phyloP scores from a whole-genome alignment of 2,113 vertebrate genomes.

The Colius striatus region DNA sequence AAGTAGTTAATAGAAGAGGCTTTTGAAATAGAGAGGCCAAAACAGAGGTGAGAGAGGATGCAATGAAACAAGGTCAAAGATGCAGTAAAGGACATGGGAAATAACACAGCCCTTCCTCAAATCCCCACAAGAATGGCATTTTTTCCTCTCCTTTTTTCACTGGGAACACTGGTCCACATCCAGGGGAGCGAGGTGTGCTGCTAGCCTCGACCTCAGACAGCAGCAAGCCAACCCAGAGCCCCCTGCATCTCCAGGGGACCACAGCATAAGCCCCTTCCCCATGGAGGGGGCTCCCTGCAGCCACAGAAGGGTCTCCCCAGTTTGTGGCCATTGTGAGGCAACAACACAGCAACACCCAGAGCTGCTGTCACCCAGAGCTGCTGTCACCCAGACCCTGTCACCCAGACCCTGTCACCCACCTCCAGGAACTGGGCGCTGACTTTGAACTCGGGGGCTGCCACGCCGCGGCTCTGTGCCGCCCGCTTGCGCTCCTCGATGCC shows the following conservation, averaged over 20 bases:
- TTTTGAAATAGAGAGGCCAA: not conserved
- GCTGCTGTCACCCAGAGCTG: rapidly evolving
- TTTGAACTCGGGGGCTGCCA: constrained; percentile 90
- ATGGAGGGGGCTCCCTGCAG: not conserved
- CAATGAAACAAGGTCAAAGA: not conserved
- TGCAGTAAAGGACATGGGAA: not conserved
- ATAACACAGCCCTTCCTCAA: not conserved
- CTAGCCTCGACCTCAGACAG: not conserved
- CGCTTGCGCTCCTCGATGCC: constrained; percentile 84
- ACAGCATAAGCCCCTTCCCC: not conserved
- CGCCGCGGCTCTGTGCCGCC: constrained; percentile 76
- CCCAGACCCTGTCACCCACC: constrained; percentile 68
- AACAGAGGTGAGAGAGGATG: not conserved
- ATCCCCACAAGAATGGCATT: not conserved
- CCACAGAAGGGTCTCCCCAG: not conserved
- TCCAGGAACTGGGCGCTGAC: constrained; percentile 98
- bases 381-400: constrained; percentile 46
- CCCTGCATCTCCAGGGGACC: not conserved
- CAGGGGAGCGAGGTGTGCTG: rapidly evolving
- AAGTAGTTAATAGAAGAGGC: not conserved
- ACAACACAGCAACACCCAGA: not conserved
- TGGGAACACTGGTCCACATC: not conserved
- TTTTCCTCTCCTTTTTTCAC: not conserved
- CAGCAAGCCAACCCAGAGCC: not conserved
- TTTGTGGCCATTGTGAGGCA: not conserved